These are phyloP conservation scores for Sacculina carcini DNA, from an alignment of 2,888 invertebrate genomes.

Conservation along the genomic window DNA sequence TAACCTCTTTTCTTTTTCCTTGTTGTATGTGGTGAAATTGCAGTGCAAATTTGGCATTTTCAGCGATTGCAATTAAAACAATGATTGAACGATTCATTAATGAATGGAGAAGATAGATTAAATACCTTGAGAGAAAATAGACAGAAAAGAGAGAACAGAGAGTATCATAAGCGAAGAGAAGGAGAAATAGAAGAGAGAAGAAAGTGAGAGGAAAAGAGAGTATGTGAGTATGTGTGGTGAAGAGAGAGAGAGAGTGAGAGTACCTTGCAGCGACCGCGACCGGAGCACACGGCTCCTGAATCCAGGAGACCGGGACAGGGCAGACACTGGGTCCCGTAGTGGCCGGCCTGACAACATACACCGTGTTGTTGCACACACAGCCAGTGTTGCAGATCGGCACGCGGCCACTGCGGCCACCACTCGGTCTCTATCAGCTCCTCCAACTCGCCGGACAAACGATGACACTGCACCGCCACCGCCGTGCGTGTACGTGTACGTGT, in stretches of 20 bases:
- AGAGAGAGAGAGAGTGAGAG: constrained; percentile 11
- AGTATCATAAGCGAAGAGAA: no score
- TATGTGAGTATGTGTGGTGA: not conserved
- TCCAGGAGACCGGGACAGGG: constrained; percentile 48
- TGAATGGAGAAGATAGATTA: not conserved
- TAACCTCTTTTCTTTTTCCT: no score
- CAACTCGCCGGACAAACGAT: not conserved
- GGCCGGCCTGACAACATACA: constrained; percentile 58
- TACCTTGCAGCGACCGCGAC: constrained; percentile 49
- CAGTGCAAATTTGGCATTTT: no score
- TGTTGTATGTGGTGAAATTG: no score
- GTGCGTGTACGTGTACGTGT: no score
- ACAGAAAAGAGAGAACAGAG: not conserved
- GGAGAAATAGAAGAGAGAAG: no score
- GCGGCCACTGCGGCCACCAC: constrained; percentile 17
- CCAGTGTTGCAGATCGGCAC: constrained; percentile 37
- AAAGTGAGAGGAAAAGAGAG: constrained; percentile 4
- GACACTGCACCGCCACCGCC: not conserved
- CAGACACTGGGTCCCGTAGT: constrained; percentile 53
- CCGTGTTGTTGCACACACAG: constrained; percentile 50
- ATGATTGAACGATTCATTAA: no score
- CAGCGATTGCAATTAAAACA: no score
- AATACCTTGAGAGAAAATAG: not conserved
- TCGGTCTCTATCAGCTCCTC: not conserved
- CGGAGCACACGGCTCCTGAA: constrained; percentile 47